These are phyloP conservation scores for Trichosurus vulpecula DNA, from an alignment of 2,797 vertebrate species.

Conservation along the genomic window DNA sequence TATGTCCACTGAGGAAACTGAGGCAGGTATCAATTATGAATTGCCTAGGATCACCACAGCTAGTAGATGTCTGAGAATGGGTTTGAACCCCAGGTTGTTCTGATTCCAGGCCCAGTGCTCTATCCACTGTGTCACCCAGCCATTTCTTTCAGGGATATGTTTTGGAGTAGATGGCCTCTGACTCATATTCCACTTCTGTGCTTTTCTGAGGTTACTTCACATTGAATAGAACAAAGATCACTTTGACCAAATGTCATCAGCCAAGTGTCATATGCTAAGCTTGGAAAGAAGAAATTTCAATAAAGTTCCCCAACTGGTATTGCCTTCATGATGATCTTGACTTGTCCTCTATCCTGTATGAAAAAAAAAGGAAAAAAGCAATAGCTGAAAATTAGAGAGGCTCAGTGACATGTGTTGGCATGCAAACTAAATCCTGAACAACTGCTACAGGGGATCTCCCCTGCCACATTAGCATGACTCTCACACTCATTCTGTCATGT, in stretches of 20 bases:
- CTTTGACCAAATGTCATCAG: background rate
- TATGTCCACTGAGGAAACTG: background rate
- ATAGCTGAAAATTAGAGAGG: background rate
- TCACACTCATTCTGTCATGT: conserved; percentile 66
- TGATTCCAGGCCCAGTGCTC: background rate
- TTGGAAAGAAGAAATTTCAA: background rate
- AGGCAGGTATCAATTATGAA: background rate
- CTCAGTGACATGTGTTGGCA: conserved; percentile 13
- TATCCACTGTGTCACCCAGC: background rate
- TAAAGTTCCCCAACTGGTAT: background rate
- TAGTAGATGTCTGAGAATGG: background rate
- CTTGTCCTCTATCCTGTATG: background rate
- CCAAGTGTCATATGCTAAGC: background rate
- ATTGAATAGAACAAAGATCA: background rate
- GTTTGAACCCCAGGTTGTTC: background rate
- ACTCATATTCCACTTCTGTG: background rate
- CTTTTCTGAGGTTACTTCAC: background rate
- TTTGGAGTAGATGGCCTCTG: background rate
- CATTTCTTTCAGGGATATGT: background rate
- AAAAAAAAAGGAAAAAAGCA: background rate
- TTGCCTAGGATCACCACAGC: background rate
- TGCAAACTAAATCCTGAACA: conserved; percentile 30
- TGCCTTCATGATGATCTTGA: background rate
- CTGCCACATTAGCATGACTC: conserved; percentile 67
- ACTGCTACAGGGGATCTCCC: conserved; percentile 40